Evolutionary conservation across 1,140 invertebrate species (phyloP).

Genomic region (Cydia strobilella): DNA sequence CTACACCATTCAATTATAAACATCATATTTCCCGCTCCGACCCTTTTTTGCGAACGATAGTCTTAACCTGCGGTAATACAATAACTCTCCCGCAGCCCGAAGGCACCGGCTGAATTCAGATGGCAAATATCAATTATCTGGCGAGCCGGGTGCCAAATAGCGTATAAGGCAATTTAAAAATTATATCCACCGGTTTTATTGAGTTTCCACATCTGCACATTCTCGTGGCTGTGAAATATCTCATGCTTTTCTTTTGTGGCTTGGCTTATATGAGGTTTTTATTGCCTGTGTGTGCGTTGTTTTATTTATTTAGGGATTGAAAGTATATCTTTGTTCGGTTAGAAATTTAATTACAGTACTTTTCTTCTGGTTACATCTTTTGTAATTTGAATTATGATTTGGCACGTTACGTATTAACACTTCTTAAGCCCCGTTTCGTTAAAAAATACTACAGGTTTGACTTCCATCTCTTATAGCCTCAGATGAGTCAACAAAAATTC

Average conservation of each 20-base stretch:
- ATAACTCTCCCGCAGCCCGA: slow-evolving; percentile 32
- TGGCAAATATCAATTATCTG: slow-evolving; percentile 57
- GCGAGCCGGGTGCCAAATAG: slow-evolving; percentile 31
- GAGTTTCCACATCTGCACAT: slow-evolving; percentile 26
- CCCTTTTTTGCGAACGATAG: slow-evolving; percentile 3
- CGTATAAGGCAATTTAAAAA: slow-evolving; percentile 32
- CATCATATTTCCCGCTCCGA: slow-evolving; percentile 7
- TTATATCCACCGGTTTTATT: slow-evolving; percentile 27
- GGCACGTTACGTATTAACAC: too few species aligned
- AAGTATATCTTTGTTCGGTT: too few species aligned
- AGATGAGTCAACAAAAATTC: not conserved
- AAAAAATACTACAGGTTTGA: not conserved
- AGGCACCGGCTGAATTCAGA: slow-evolving; percentile 51
- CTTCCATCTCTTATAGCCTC: too few species aligned
- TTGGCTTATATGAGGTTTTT: too few species aligned
- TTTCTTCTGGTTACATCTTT: too few species aligned
- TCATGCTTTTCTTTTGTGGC: not conserved
- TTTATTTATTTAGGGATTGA: too few species aligned
- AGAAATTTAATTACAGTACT: too few species aligned
- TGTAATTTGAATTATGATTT: too few species aligned
- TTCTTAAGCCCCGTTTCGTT: not conserved
- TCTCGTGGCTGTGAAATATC: slow-evolving; percentile 10
- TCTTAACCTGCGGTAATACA: slow-evolving; percentile 21
- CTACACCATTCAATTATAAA: slow-evolving; percentile 3
- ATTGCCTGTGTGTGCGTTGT: too few species aligned